These are phyloP conservation scores for Clitarchus hookeri DNA, from an alignment of 2,888 invertebrate genomes.

Conservation along the genomic window DNA sequence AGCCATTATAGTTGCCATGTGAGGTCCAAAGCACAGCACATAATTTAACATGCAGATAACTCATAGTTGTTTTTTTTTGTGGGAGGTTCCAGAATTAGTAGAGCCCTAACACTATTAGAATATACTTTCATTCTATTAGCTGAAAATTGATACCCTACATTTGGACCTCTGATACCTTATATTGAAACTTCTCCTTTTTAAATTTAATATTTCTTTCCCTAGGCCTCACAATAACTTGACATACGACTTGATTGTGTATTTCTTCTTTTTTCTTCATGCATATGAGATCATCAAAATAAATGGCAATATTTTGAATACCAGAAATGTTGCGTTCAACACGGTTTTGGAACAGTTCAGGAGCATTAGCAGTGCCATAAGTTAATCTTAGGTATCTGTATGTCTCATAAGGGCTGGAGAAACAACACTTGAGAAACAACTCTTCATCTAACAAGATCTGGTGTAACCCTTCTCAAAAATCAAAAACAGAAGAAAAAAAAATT, in stretches of 20 bases:
- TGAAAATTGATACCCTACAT: not conserved
- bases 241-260: not conserved
- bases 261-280: not conserved
- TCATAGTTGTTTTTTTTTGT: not conserved
- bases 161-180: not conserved
- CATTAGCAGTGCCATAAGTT: not conserved
- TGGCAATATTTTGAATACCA: not conserved
- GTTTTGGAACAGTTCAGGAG: not conserved
- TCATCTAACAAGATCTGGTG: not conserved
- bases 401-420: not conserved
- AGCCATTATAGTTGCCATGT: not conserved
- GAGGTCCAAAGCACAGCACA: not conserved
- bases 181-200: not conserved
- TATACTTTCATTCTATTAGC: not conserved
- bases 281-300: not conserved
- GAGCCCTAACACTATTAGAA: not conserved
- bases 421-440: not conserved
- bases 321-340: not conserved
- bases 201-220: not conserved
- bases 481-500: not conserved
- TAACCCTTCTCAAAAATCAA: not conserved
- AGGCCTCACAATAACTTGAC: not conserved
- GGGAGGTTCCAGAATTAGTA: not conserved
- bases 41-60: not conserved
- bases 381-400: not conserved